These are phyloP conservation scores for Lepidurus apus DNA, from an alignment of 1,140 invertebrate species.

Conservation along the genomic window DNA sequence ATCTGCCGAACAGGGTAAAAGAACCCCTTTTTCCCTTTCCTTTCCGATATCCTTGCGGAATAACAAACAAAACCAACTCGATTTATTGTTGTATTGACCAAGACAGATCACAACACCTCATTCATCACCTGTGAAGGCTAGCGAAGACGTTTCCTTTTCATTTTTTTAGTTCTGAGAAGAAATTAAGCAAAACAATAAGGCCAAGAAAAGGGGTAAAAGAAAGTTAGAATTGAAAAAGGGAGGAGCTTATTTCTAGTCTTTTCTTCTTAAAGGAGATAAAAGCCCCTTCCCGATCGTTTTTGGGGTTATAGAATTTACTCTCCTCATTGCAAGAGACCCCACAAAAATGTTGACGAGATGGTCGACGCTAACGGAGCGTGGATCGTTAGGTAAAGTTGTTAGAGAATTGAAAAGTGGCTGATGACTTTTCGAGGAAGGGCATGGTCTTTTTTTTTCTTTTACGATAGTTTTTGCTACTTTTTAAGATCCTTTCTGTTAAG, in stretches of 20 bases:
- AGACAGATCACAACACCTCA: background rate
- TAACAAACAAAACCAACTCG: background rate
- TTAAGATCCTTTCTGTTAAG: background rate
- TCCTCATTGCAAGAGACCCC: background rate
- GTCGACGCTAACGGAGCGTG: constrained; percentile 17
- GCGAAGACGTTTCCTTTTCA: too few relatives aligned
- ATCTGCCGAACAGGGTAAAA: background rate
- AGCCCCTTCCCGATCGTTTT: background rate
- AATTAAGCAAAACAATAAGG: too few relatives aligned
- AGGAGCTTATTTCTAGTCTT: background rate
- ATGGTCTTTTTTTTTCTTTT: background rate
- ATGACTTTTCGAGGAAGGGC: background rate
- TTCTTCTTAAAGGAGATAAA: background rate
- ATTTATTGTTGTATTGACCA: background rate
- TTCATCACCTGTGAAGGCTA: background rate
- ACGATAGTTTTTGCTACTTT: background rate
- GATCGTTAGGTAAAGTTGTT: constrained; percentile 5
- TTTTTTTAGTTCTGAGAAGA: too few relatives aligned
- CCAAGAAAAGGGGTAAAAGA: too few relatives aligned
- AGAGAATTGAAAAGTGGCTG: constrained; percentile 9
- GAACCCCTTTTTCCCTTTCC: background rate
- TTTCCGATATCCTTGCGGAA: background rate
- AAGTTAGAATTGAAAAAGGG: background rate
- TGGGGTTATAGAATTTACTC: background rate
- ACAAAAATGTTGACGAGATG: constrained; percentile 10